Evolutionary conservation across 2,797 vertebrate species (phyloP).

Genomic region (Brachyalestes nurse): DNA sequence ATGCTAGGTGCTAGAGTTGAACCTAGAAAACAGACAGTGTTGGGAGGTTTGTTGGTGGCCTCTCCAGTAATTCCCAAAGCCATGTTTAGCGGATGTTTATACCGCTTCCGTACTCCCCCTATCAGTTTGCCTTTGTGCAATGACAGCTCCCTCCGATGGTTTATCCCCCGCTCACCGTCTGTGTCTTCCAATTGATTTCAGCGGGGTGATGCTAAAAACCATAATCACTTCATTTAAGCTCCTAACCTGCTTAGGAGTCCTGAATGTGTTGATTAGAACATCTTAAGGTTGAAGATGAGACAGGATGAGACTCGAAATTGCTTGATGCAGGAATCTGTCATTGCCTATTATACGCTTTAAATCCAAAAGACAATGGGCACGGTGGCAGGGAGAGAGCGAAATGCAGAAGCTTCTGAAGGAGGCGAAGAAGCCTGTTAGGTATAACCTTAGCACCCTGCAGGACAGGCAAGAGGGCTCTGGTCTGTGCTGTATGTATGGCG

Average conservation of each 20-base stretch:
- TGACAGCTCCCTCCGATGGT: slow-evolving; percentile 49
- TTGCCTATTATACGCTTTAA: slow-evolving; percentile 72
- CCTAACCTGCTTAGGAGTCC: slow-evolving; percentile 87
- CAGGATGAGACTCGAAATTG: slow-evolving; percentile 85
- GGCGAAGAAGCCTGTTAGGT: slow-evolving; percentile 28
- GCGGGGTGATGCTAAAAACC: slow-evolving; percentile 73
- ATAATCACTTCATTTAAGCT: slow-evolving; percentile 86
- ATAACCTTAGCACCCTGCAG: slow-evolving; percentile 20
- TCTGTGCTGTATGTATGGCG: slow-evolving; percentile 30
- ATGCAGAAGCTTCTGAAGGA: slow-evolving; percentile 32
- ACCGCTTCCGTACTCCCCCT: slow-evolving; percentile 1
- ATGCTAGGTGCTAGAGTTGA: not conserved
- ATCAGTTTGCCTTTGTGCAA: slow-evolving; percentile 33
- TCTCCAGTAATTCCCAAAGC: slow-evolving; percentile 8
- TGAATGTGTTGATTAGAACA: slow-evolving; percentile 87
- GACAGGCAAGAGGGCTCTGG: not conserved
- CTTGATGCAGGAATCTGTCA: slow-evolving; percentile 84
- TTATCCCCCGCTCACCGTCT: slow-evolving; percentile 65
- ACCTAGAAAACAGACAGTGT: not conserved
- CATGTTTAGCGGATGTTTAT: slow-evolving; percentile 11
- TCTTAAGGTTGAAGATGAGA: slow-evolving; percentile 86
- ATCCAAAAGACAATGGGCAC: slow-evolving; percentile 66
- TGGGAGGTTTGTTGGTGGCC: not conserved
- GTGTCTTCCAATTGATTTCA: slow-evolving; percentile 70
- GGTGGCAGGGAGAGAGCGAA: slow-evolving; percentile 36